These are phyloP conservation scores for Halcyon chelicuti DNA, from an alignment of 2,797 vertebrate genomes.

Conservation along the genomic window DNA sequence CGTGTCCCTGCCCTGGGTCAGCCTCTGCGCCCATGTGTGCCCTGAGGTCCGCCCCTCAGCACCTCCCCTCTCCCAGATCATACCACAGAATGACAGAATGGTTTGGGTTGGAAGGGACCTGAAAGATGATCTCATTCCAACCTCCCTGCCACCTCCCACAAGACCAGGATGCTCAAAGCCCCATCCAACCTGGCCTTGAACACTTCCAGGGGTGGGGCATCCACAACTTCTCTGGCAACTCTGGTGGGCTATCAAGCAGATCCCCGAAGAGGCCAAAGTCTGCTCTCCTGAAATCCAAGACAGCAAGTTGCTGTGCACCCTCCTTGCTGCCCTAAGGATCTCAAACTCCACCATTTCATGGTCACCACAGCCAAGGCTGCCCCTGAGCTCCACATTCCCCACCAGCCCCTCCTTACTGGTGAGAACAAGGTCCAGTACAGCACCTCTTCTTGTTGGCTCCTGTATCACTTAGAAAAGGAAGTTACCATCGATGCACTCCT, in stretches of 20 bases:
- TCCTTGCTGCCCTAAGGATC: not conserved
- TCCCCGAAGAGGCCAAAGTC: not conserved
- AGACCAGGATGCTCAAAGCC: not conserved
- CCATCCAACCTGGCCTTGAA: not conserved
- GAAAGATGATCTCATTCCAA: not conserved
- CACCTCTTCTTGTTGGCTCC: not conserved
- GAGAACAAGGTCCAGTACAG: not conserved
- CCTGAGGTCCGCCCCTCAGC: not conserved
- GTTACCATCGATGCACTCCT: not conserved
- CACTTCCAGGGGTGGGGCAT: not conserved
- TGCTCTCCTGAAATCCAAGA: not conserved
- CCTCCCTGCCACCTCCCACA: not conserved
- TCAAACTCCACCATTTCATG: not conserved
- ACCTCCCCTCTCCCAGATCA: not conserved
- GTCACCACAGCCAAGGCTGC: not conserved
- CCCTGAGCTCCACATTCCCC: not conserved
- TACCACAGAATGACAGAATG: not conserved
- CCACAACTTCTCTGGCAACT: not conserved
- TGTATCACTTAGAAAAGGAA: not conserved
- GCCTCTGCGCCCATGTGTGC: fast-evolving
- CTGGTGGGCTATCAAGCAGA: not conserved
- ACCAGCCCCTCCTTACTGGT: not conserved
- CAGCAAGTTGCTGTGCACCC: not conserved
- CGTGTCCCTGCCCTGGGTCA: fast-evolving
- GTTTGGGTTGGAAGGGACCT: not conserved